A percentile compares a stretch with the other conserved stretches of the same genome.
Conservation (phyloP, 2,888 invertebrate species). For the Drosophila rubida region DNA sequence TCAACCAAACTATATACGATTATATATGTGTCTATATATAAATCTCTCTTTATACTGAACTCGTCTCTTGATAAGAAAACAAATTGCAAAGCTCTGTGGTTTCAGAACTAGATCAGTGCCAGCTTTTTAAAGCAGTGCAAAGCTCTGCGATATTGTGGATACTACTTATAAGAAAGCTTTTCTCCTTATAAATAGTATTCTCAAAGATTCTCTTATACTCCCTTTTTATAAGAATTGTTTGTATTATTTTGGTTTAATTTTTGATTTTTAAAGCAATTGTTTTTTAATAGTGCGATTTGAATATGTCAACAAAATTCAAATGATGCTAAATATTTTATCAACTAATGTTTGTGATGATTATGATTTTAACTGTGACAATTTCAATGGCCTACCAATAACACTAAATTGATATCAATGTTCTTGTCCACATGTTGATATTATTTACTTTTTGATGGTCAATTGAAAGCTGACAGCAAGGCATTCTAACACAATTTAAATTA, state of each 20-base stretch:
- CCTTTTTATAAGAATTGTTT: not conserved
- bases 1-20: slow-evolving; percentile 33
- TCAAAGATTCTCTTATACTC: not conserved
- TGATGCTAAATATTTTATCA: not conserved
- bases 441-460: slow-evolving; percentile 1
- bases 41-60: slow-evolving; percentile 7
- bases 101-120: not conserved
- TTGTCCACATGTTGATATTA: not conserved
- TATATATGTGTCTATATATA: slow-evolving; percentile 16
- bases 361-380: not conserved
- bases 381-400: not conserved
- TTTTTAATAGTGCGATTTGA: not conserved
- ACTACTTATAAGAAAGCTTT: not conserved
- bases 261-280: not conserved
- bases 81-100: slow-evolving; percentile 15
- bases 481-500: slow-evolving; percentile 19
- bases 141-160: slow-evolving; percentile 17
- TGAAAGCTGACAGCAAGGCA: slow-evolving; percentile 2
- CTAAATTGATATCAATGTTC: not conserved
- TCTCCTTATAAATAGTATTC: not conserved
- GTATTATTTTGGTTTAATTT: not conserved
- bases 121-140: slow-evolving; percentile 47
- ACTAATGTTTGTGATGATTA: not conserved
- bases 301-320: not conserved
- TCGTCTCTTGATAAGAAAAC: slow-evolving; percentile 15